Evolutionary conservation across 2,113 vertebrate species (phyloP).

Genomic region (Cyanoderma ruficeps): DNA sequence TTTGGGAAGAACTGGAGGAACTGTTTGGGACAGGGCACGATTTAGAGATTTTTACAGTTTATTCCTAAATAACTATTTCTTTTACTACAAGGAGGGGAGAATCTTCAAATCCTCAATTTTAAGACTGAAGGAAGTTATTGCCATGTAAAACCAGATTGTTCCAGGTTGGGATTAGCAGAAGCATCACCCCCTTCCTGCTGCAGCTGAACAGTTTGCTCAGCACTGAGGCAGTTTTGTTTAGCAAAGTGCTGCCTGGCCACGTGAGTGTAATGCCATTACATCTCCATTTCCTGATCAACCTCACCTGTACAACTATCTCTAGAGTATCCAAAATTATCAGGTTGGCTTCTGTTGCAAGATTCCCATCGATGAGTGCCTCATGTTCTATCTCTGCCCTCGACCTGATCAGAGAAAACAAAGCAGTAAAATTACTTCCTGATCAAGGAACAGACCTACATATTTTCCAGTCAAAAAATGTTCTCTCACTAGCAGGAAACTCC

Average conservation of each 20-base stretch:
- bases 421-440: background rate
- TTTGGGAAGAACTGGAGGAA: background rate
- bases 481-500: background rate
- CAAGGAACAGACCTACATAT: background rate
- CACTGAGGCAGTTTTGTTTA: background rate
- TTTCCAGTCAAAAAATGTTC: background rate
- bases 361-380: conserved; percentile 96
- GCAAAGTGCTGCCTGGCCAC: background rate
- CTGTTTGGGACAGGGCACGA: fast-evolving
- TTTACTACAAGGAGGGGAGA: background rate
- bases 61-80: background rate
- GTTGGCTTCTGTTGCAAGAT: conserved; percentile 97
- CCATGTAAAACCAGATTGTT: background rate
- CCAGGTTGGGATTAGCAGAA: background rate
- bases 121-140: background rate
- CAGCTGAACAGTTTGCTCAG: background rate
- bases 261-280: background rate
- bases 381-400: conserved; percentile 97
- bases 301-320: conserved; percentile 96
- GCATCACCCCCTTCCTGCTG: background rate
- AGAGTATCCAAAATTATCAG: conserved; percentile 95
- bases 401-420: conserved; percentile 73
- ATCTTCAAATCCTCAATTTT: background rate
- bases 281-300: background rate
- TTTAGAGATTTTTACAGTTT: background rate